A percentile compares a stretch with the other conserved stretches of the same genome.
Conservation (phyloP, 2,113 vertebrate species). For the Struthidea cinerea region DNA sequence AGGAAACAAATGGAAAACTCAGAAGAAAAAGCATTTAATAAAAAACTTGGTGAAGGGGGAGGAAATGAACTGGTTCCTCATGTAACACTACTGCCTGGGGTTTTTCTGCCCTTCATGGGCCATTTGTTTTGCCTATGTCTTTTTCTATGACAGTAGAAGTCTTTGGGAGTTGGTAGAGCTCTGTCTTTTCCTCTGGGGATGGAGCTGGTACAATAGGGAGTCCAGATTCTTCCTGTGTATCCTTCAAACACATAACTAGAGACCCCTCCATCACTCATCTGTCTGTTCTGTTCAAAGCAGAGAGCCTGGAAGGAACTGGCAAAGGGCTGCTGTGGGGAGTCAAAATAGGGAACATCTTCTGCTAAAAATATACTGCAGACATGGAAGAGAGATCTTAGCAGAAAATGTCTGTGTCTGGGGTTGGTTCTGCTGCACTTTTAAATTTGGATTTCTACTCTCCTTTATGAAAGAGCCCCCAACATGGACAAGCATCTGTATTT, state of each 20-base stretch:
- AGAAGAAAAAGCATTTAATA: background rate
- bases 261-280: background rate
- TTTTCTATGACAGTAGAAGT: background rate
- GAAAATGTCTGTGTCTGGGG: background rate
- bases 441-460: background rate
- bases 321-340: background rate
- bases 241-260: background rate
- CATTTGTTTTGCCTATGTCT: background rate
- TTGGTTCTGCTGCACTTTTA: background rate
- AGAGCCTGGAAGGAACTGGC: background rate
- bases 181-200: background rate
- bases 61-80: background rate
- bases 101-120: background rate
- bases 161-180: background rate
- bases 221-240: background rate
- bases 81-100: rapidly evolving
- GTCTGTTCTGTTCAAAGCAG: background rate
- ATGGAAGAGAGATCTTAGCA: background rate
- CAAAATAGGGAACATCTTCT: background rate
- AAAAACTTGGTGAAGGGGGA: background rate
- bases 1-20: background rate
- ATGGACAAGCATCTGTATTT: background rate
- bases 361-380: background rate
- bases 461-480: background rate
- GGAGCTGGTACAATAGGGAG: background rate